phyloP scores from a whole-genome alignment of 2,888 invertebrate species.

The Nebria brevicollis region DNA sequence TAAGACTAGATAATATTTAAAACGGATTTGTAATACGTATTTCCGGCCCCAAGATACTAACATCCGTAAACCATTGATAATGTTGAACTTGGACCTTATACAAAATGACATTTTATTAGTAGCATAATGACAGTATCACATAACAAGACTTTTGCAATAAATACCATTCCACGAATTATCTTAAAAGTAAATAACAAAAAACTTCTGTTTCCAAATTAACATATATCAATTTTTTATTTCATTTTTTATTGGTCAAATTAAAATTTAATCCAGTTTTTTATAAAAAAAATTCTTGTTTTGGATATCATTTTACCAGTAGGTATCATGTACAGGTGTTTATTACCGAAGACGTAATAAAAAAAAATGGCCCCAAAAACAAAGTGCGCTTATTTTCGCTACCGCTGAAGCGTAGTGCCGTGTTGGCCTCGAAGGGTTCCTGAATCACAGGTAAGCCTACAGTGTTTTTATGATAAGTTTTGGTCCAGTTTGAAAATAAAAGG shows the following conservation, averaged over 20 bases:
- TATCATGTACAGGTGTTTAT: not conserved
- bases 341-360: not conserved
- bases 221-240: not conserved
- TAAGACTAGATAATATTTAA: not conserved
- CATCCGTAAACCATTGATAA: not conserved
- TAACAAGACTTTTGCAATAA: not conserved
- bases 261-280: not conserved
- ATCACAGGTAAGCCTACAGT: not conserved
- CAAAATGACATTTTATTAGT: not conserved
- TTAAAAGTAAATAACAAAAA: not conserved
- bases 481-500: constrained; percentile 1
- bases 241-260: not conserved
- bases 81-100: not conserved
- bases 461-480: not conserved
- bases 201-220: not conserved
- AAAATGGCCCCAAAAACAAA: not conserved
- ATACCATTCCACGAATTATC: not conserved
- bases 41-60: not conserved
- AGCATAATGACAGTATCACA: not conserved
- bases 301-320: not conserved
- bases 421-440: not conserved
- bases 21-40: not conserved
- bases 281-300: not conserved
- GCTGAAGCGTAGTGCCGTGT: not conserved
- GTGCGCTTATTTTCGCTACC: not conserved